Conservation (phyloP, 2,888 invertebrate species). For the Caradrina clavipalpis region DNA sequence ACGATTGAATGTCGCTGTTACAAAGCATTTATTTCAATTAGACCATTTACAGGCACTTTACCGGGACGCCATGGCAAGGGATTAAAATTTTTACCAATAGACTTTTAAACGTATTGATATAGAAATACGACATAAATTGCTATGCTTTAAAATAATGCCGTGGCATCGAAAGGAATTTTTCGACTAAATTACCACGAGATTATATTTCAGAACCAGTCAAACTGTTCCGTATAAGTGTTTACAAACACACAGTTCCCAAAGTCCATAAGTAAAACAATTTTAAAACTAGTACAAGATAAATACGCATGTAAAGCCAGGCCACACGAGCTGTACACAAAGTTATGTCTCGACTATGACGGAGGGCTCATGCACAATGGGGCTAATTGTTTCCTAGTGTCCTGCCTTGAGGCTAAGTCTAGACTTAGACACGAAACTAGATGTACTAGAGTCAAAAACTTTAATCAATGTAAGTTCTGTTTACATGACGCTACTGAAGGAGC, state of each 20-base stretch:
- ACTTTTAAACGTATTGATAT: no score
- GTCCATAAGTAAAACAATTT: not conserved
- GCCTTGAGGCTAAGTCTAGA: conserved; percentile 38
- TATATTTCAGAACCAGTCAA: not conserved
- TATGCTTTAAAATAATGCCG: no score
- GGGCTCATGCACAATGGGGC: conserved; percentile 44
- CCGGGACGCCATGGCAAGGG: no score
- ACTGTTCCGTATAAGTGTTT: not conserved
- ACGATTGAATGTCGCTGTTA: no score
- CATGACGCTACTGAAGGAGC: not conserved
- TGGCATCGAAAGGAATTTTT: no score
- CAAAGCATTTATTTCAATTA: no score
- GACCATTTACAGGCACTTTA: no score
- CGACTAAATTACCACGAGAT: no score
- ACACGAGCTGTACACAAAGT: conserved; percentile 30
- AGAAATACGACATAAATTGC: no score
- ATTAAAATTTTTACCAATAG: no score
- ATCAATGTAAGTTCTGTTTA: conserved; percentile 4
- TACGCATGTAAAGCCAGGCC: conserved; percentile 24
- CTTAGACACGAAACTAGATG: conserved; percentile 16
- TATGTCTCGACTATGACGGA: conserved; percentile 23
- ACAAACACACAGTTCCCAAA: not conserved
- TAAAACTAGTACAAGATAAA: conserved; percentile 31
- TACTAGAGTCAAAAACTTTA: conserved; percentile 12
- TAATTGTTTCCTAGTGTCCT: conserved; percentile 59